Conservation (phyloP, 1,140 invertebrate genomes). For the Euura lappo region DNA sequence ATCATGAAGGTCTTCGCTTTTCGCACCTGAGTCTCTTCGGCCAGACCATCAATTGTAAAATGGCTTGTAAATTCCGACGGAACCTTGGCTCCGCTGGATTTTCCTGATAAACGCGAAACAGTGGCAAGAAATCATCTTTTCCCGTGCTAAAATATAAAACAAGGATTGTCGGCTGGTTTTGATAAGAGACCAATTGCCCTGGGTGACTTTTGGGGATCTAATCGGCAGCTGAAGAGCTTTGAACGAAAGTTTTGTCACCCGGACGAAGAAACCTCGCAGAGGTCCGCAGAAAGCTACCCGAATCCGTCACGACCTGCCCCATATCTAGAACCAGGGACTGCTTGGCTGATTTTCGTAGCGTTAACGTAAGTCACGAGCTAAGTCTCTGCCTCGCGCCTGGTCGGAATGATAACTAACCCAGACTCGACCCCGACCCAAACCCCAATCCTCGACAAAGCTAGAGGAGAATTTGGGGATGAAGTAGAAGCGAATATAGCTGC, state of each 20-base stretch:
- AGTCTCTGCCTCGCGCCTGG: constrained; percentile 27
- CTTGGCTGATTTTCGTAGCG: constrained; percentile 12
- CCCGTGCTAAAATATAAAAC: too few relatives aligned
- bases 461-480: neutral
- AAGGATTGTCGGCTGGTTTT: too few relatives aligned
- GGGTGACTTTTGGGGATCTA: neutral
- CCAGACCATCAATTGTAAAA: too few relatives aligned
- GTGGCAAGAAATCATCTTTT: too few relatives aligned
- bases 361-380: constrained; percentile 30
- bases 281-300: neutral
- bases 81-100: too few relatives aligned
- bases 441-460: neutral
- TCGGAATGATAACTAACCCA: constrained; percentile 30
- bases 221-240: neutral
- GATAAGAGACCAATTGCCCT: neutral
- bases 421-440: constrained; percentile 3
- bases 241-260: neutral
- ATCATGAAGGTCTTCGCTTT: too few relatives aligned
- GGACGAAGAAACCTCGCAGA: neutral
- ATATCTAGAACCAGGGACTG: constrained; percentile 1
- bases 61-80: too few relatives aligned
- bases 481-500: too few relatives aligned
- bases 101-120: too few relatives aligned
- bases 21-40: too few relatives aligned
- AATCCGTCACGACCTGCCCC: constrained; percentile 6